Percentiles rank a stretch among this genome's conserved stretches.
These are phyloP conservation scores for Eutrigla gurnardus DNA, from an alignment of 2,797 vertebrate species.

Conservation along the genomic window DNA sequence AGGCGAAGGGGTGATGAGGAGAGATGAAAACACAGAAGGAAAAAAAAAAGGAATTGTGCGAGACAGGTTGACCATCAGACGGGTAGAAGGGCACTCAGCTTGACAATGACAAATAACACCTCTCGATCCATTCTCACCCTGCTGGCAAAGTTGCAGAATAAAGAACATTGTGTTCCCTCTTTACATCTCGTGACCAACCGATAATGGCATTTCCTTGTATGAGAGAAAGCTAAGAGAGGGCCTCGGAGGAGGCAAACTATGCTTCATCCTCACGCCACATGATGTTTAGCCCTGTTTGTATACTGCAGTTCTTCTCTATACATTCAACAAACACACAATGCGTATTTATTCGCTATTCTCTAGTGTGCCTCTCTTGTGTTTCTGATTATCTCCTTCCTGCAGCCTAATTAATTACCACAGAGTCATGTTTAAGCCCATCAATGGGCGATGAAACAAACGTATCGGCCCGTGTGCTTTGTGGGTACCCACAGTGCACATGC, in stretches of 20 bases:
- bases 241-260: constrained; percentile 24
- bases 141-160: constrained; percentile 53
- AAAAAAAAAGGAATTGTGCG: constrained; percentile 9
- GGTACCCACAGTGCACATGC: background rate
- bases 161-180: constrained; percentile 65
- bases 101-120: constrained; percentile 68
- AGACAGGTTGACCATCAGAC: constrained; percentile 45
- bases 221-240: constrained; percentile 30
- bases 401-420: constrained; percentile 46
- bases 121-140: constrained; percentile 67
- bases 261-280: constrained; percentile 2
- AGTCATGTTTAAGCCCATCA: constrained; percentile 27
- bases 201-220: constrained; percentile 71
- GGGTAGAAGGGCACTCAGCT: constrained; percentile 52
- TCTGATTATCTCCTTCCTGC: constrained; percentile 24
- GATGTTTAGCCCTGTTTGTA: background rate
- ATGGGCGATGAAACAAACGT: constrained; percentile 17
- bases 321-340: background rate
- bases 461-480: constrained; percentile 29
- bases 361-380: background rate
- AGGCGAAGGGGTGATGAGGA: constrained; percentile 2
- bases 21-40: constrained; percentile 20
- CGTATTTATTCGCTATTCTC: background rate
- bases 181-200: constrained; percentile 59
- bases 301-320: background rate